Base-by-base conservation (phyloP, 2,888 invertebrate genomes). In the Trichopoda pennipes region DNA sequence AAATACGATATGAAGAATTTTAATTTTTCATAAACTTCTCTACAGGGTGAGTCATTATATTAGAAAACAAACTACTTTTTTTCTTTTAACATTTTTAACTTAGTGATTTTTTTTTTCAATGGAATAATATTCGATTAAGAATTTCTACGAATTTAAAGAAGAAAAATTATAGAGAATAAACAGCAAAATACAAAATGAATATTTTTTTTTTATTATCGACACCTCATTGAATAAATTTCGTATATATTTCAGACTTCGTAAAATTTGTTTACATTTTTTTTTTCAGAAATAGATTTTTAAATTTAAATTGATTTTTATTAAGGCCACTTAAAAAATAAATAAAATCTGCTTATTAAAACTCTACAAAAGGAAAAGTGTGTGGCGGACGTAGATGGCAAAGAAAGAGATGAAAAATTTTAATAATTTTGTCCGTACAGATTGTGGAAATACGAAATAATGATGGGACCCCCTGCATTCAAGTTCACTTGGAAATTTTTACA, bases 381-480 rank as follows among this genome's bases (percentile, higher is more conserved):
- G 42, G 42, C 42, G 8, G 12, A 42, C 3, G 55, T 23, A 17
- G 6, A 55, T 17, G 1, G 16, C 35, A 35, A 53, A 61, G 53
- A 8, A 38, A 64, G 44, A 35, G 53, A 47, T 53, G 55, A 47
- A 47, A 64, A 74, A 56, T 17, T 21, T 64, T 56, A 14, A 1
- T 23, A 51, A 58, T 73, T 42, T 38, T 38, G 38, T 38, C 1
- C 10, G 21, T 6, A 53, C 23, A 53, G 44, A 47, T 44, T 55
- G 21, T 60, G 28, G 38, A 12, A 61, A 53, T 51, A 49, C 44
- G 61, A 73, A 73, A 55, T 53, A 21, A 23, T 21, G 49, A 28
- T 17, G 35, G 38, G 64, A 75, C 74, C 74, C 56, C 64, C 74
- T 58, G 64, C 66, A 38, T 19, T 16, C 56, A 19, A 53, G 21